A percentile compares a stretch with the other conserved stretches of the same genome.
Conservation (phyloP, 2,113 vertebrate species). For the Sinocyclocheilus maitianheensis region DNA sequence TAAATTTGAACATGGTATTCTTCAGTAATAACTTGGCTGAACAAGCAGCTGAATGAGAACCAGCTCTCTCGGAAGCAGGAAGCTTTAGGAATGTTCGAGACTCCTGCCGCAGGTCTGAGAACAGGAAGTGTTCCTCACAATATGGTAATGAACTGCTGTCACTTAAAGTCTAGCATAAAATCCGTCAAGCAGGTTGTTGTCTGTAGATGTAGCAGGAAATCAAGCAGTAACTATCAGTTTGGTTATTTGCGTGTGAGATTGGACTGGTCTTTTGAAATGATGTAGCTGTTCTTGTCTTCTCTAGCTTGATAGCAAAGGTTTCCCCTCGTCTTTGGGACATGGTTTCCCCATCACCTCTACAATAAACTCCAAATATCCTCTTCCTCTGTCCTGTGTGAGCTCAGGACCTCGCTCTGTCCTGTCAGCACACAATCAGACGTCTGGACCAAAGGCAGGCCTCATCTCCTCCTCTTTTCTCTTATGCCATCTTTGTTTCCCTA, state of each 20-base stretch:
- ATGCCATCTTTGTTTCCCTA: not conserved
- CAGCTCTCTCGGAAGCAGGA: constrained; percentile 79
- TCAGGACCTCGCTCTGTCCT: constrained; percentile 56
- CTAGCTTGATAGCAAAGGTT: constrained; percentile 74
- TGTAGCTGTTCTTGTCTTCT: not conserved
- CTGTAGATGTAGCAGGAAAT: not conserved
- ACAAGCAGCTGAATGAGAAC: constrained; percentile 93
- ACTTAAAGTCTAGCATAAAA: not conserved
- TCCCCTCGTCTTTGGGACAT: constrained; percentile 68
- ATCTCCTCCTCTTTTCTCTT: not conserved
- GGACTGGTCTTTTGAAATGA: not conserved
- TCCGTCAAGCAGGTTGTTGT: not conserved
- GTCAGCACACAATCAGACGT: constrained; percentile 55
- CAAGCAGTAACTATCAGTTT: not conserved
- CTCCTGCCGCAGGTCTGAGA: constrained; percentile 65
- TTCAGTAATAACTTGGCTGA: constrained; percentile 92
- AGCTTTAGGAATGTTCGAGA: constrained; percentile 63
- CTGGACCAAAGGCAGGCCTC: constrained; percentile 73
- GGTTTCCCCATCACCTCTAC: constrained; percentile 76
- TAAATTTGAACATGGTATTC: not conserved
- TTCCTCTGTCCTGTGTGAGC: constrained; percentile 59
- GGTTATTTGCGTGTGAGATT: not conserved
- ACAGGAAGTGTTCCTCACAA: constrained; percentile 66
- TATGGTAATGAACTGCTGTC: constrained; percentile 68
- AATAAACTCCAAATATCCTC: constrained; percentile 71